phyloP scores from a whole-genome alignment of 2,113 vertebrate species.

The Pedetes capensis region DNA sequence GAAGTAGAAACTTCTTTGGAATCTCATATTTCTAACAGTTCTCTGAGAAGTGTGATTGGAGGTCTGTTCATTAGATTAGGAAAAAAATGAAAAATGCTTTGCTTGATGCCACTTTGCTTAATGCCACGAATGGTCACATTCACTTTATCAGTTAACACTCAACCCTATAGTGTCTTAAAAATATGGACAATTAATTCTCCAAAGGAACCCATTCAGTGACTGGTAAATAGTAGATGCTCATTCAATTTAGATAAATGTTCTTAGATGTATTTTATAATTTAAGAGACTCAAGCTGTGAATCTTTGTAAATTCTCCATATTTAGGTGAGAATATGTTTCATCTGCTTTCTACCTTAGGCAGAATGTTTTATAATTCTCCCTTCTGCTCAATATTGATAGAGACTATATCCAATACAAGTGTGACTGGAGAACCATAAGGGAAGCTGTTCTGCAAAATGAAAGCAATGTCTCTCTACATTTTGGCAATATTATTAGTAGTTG shows the following conservation, averaged over 20 bases:
- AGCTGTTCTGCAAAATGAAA: neutral
- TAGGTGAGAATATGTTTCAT: neutral
- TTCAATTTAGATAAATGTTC: neutral
- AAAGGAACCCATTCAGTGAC: neutral
- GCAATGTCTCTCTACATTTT: neutral
- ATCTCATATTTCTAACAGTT: constrained; percentile 50
- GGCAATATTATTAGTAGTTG: neutral
- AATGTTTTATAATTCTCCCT: neutral
- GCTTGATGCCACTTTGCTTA: constrained; percentile 69
- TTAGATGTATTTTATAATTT: neutral
- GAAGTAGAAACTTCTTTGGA: constrained; percentile 18
- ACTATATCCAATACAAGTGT: neutral
- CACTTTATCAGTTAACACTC: constrained; percentile 60
- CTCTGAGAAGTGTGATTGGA: neutral
- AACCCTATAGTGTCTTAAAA: neutral
- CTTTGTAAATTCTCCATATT: neutral
- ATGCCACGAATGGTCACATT: constrained; percentile 40
- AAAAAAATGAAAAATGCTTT: constrained; percentile 45
- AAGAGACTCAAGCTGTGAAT: constrained; percentile 36
- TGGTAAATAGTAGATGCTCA: neutral
- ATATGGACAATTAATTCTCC: neutral
- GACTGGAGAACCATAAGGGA: neutral
- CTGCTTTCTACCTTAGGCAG: neutral
- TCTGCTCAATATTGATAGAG: constrained; percentile 20
- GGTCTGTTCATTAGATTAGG: constrained; percentile 40